Evolutionary conservation across 2,888 invertebrate species (phyloP), one percentile per base, ranked within the genome.

Genomic region (Seira sanloemensis): DNA sequence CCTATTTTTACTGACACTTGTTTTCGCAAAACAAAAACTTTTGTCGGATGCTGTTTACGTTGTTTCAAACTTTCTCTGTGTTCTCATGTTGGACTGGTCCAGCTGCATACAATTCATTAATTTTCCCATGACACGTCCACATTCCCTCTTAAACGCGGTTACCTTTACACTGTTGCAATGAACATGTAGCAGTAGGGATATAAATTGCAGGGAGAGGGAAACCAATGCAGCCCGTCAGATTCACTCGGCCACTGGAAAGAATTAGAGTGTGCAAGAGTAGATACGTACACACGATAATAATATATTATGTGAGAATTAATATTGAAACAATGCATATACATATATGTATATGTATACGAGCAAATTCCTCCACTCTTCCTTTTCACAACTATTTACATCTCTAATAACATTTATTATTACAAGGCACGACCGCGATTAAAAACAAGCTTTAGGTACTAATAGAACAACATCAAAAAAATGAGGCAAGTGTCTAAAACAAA

Each of bases 41-140:
- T 62, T 62, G 9, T 21, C 62, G 12, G n/a, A 50, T n/a, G 50
- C 50, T n/a, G 21, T 62, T 62, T 62, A 19, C 7, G 16, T 62
- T 62, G 62, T 21, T 62, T n/a, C 23, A 74, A 74, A 37, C 4
- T 58, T 58, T 73, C n/a, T 23, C 24, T 24, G n/a, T n/a, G n/a
- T n/a, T n/a, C n/a, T n/a, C n/a, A n/a, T n/a, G n/a, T 25, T 54
- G 58, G 21, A 18, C 19, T 62, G 21, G 12, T n/a, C 50, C 50
- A 58, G 24, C 72, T 73, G 23, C 58, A 73, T 73, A 37, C 72
- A 58, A 58, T 73, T 73, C 72, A 73, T 73, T 76, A 76, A 76
- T 76, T 50, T 67, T 66, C 46, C 25, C 67, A 67, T 76, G 76
- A 67, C 76, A 76, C 67, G 67, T 76, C 50, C 23, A 46, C 67